Evolutionary conservation across 2,797 vertebrate species (phyloP).

Genomic region (Carapus acus): DNA sequence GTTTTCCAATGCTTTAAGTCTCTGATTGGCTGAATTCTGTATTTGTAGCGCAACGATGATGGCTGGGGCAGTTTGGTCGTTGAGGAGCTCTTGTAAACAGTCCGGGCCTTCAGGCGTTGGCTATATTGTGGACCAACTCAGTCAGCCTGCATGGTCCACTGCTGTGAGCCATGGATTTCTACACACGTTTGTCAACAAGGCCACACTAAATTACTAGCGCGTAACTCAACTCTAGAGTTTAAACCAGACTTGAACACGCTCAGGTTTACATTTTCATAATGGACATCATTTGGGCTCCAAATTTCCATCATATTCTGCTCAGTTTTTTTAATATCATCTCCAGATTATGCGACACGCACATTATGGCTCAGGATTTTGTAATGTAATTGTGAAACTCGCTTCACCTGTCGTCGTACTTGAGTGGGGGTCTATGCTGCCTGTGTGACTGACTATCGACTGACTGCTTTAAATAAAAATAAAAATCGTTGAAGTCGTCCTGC

Average conservation of each 20-base stretch:
- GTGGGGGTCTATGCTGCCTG: slow-evolving; percentile 33
- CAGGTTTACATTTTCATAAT: not conserved
- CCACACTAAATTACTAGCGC: slow-evolving; percentile 54
- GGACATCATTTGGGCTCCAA: too few relatives aligned
- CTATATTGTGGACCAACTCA: slow-evolving; percentile 84
- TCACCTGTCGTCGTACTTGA: not conserved
- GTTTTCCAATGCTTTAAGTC: slow-evolving; percentile 4
- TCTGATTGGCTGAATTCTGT: slow-evolving; percentile 79
- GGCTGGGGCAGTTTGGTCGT: slow-evolving; percentile 94
- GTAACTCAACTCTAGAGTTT: not conserved
- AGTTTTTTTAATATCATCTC: too few relatives aligned
- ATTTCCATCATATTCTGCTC: too few relatives aligned
- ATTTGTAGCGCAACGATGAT: slow-evolving; percentile 92
- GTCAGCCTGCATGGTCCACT: slow-evolving; percentile 81
- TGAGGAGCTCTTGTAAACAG: slow-evolving; percentile 92
- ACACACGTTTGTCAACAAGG: slow-evolving; percentile 55
- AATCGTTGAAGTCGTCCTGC: too few relatives aligned
- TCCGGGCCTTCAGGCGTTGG: slow-evolving; percentile 73
- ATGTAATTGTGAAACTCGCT: not conserved
- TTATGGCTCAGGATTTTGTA: not conserved
- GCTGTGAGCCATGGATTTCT: slow-evolving; percentile 64
- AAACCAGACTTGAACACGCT: slow-evolving; percentile 28
- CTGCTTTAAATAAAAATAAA: too few relatives aligned
- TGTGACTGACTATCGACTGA: slow-evolving; percentile 38
- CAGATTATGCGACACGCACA: not conserved